Evolutionary conservation across 2,113 vertebrate genomes (phyloP), one percentile per base, ranked within the genome.

Genomic region (Lophius piscatorius): DNA sequence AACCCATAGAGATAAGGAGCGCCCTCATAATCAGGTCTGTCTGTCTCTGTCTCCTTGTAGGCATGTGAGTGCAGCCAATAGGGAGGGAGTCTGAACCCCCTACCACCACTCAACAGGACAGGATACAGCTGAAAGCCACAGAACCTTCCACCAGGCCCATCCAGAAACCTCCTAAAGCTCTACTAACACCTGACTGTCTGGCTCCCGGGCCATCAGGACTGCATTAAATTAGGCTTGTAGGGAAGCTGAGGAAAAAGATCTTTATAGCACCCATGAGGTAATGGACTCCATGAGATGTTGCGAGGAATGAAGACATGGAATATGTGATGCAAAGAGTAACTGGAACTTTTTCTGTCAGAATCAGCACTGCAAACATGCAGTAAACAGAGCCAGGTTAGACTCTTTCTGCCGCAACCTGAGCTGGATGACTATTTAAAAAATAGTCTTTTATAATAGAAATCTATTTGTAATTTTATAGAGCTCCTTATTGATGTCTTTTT

Each of bases 401-500:
- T 67, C 89, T 63, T 72, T 57, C 75, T 74, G 82, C 83, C 70
- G 81, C 87, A 90, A 89, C 86, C 74, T 80, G 73, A 90, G 91
- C 89, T 88, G 82, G 79, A 88, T 83, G 88, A 90, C 88, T 94
- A 95, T 95, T 95, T 95, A 71, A 94, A 94, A 70, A 49, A 75
- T 76, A 82, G 85, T 89, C 90, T 94, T 90, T 91, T 91, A 90
- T 90, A 88, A 91, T 85, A 89, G 82, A 94, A 87, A 90, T 88
- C 88, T 93, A 93, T 94, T 92, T 95, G 90, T 93, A 93, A 95
- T 95, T 94, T 93, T 95, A 92, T 93, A 95, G 90, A 94, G 90
- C 89, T 90, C 77, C 86, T 88, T 89, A 91, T 87, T 92, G 87
- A 92, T n/a, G n/a, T n/a, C n/a, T n/a, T 92, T 88, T 56, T 82